phyloP scores from a whole-genome alignment of 2,888 invertebrate genomes.

The Noctua janthe region DNA sequence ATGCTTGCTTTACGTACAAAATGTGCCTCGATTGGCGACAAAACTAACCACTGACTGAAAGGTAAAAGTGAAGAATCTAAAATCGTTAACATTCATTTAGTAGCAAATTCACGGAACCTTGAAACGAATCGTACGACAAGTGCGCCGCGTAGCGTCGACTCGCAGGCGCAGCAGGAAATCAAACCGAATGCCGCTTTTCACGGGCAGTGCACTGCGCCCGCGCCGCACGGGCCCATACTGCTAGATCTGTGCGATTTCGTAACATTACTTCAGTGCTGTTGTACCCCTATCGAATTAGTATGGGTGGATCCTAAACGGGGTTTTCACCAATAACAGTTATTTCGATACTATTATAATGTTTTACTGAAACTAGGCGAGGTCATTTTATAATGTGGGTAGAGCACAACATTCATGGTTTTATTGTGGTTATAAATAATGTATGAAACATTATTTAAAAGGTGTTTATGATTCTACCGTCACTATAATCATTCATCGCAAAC shows the following conservation, averaged over 20 bases:
- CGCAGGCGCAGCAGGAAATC: constrained; percentile 59
- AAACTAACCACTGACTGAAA: constrained; percentile 14
- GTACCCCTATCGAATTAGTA: constrained; percentile 55
- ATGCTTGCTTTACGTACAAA: neutral
- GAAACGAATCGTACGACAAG: constrained; percentile 34
- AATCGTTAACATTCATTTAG: constrained; percentile 10
- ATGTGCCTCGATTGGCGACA: neutral
- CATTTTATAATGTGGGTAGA: neutral
- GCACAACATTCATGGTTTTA: neutral
- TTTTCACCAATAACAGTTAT: constrained; percentile 24
- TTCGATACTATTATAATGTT: constrained; percentile 2
- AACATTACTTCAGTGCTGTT: constrained; percentile 36
- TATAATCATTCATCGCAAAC: constrained; percentile 9
- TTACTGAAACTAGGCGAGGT: constrained; percentile 4
- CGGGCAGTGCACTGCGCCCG: constrained; percentile 65
- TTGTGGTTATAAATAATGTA: neutral
- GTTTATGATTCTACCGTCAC: neutral
- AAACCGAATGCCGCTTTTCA: constrained; percentile 63
- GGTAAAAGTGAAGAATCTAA: constrained; percentile 22
- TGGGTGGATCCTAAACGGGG: neutral
- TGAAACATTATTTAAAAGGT: neutral
- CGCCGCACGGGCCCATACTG: constrained; percentile 40
- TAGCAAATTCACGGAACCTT: constrained; percentile 39
- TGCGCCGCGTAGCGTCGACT: constrained; percentile 6
- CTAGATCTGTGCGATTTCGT: constrained; percentile 48